Percentiles rank a stretch among this genome's conserved stretches.
Evolutionary conservation across 2,888 invertebrate species (phyloP).

Genomic region (Troilus luridus): DNA sequence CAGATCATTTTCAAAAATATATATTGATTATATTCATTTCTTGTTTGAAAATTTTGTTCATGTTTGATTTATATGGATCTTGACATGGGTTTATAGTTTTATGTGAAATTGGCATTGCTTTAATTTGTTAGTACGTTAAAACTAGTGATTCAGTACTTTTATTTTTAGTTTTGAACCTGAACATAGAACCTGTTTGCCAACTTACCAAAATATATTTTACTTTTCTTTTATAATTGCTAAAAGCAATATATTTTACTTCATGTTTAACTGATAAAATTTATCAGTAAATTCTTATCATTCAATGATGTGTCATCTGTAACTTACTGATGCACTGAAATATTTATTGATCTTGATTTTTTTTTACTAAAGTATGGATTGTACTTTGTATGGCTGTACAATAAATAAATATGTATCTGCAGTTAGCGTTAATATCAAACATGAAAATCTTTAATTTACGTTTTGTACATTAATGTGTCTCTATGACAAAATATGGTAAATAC

Average conservation of each 20-base stretch:
- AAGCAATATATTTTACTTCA: not conserved
- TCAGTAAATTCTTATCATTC: not conserved
- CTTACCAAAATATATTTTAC: not conserved
- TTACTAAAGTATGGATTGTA: not conserved
- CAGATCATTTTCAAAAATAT: not conserved
- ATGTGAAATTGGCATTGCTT: not conserved
- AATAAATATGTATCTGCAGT: not conserved
- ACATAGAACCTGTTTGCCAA: conserved; percentile 14
- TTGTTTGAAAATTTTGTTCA: not conserved
- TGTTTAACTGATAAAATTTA: too few species aligned
- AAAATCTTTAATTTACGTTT: too few species aligned
- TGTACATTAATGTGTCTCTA: too few species aligned
- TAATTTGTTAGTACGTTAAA: not conserved
- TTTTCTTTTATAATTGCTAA: not conserved
- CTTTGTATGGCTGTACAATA: not conserved
- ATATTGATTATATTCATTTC: not conserved
- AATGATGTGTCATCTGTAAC: not conserved
- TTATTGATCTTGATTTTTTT: not conserved
- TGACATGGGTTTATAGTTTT: not conserved
- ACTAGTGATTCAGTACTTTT: conserved; percentile 6
- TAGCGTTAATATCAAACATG: not conserved
- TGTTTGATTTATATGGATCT: not conserved
- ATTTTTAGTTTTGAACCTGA: conserved; percentile 24
- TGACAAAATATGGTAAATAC: too few species aligned
- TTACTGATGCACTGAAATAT: not conserved